A percentile compares a stretch with the other conserved stretches of the same genome.
These are phyloP conservation scores for Balaeniceps rex DNA, from an alignment of 2,113 vertebrate species.

Conservation along the genomic window DNA sequence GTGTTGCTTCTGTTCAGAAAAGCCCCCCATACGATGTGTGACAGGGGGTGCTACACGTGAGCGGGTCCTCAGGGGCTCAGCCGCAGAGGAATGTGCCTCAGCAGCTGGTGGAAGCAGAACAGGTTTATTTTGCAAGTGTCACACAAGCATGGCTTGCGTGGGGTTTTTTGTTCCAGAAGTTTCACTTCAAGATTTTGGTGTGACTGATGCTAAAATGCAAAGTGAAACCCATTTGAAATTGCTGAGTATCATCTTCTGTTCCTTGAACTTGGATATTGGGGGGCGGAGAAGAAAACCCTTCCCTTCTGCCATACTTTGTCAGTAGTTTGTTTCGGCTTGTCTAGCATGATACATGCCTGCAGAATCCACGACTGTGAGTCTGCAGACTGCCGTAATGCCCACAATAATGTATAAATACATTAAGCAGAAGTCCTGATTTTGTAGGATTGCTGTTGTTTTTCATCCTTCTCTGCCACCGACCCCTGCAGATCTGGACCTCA, in stretches of 20 bases:
- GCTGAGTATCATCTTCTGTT: neutral
- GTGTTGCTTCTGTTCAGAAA: accelerated
- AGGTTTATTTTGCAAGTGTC: neutral
- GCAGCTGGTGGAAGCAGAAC: neutral
- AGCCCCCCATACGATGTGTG: accelerated
- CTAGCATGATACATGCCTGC: neutral
- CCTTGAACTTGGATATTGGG: neutral
- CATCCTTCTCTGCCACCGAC: neutral
- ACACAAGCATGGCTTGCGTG: neutral
- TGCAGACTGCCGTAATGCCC: neutral
- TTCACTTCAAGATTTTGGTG: neutral
- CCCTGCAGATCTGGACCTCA: neutral
- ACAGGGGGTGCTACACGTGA: neutral
- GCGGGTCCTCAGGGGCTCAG: neutral
- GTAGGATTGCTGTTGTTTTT: constrained; percentile 11
- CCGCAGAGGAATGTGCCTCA: neutral
- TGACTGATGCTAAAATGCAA: neutral
- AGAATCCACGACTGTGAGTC: neutral
- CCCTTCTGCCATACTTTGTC: neutral
- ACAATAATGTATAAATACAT: neutral
- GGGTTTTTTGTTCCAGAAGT: neutral
- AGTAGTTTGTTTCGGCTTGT: neutral
- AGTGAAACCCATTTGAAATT: neutral
- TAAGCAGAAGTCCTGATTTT: neutral
- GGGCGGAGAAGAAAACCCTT: neutral